phyloP scores from a whole-genome alignment of 2,797 vertebrate genomes.

The Petrocephalus schoutedeni region DNA sequence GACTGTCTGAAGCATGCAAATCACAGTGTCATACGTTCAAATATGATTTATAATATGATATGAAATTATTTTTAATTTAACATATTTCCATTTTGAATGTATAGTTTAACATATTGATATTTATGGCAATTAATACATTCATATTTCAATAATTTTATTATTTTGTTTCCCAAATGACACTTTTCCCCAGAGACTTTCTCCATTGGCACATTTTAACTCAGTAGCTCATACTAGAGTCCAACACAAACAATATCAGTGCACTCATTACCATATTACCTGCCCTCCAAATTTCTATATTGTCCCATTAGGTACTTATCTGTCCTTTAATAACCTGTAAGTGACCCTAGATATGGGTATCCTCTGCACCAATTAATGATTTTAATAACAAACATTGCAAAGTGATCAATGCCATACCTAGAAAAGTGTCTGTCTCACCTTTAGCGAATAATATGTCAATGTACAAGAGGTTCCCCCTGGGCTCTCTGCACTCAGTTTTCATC shows the following conservation, averaged over 20 bases:
- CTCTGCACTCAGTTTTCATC: conserved; percentile 58
- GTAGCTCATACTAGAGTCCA: too few relatives aligned
- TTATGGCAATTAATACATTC: too few relatives aligned
- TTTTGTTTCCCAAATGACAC: too few relatives aligned
- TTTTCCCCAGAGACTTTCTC: too few relatives aligned
- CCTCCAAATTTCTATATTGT: background rate
- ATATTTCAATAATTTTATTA: too few relatives aligned
- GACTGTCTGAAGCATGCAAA: background rate
- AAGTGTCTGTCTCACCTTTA: conserved; percentile 58
- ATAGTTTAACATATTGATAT: too few relatives aligned
- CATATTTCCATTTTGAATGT: too few relatives aligned
- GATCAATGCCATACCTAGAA: background rate
- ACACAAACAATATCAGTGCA: too few relatives aligned
- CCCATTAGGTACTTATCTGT: background rate
- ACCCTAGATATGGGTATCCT: background rate
- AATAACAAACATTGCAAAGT: background rate
- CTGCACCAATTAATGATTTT: background rate
- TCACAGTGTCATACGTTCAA: background rate
- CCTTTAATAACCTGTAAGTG: background rate
- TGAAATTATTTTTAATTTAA: background rate
- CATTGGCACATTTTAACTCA: too few relatives aligned
- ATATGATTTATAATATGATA: background rate
- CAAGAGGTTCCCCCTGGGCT: conserved; percentile 68
- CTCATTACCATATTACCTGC: too few relatives aligned
- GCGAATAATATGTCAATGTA: conserved; percentile 71